Evolutionary conservation across 2,888 invertebrate species (phyloP), one percentile per base, ranked within the genome.

Genomic region (Cataglyphis albicans): DNA sequence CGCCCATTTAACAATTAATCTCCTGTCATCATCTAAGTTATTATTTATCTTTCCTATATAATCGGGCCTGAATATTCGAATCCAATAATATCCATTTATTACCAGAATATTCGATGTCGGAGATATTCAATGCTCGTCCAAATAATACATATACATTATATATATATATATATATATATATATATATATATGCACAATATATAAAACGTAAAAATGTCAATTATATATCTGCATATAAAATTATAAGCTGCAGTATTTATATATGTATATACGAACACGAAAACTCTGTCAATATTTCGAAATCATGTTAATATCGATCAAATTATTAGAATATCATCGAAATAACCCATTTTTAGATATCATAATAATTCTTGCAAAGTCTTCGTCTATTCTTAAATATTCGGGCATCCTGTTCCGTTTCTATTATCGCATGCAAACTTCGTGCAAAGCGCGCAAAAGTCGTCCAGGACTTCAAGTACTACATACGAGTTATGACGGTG

Each of bases 341-440:
- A 38, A 41, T 59, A 67, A 70, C 44, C 70, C 15, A 70, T 78
- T 59, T 44, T 21, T 9, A 48, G 18, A 10, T 48, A 32, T 0
- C 21, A 21, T 32, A 78, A 21, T 32, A 78, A 78, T 18, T 78
- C 57, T 15, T 18, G 21, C 21, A n/a, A 41, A 55, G 52, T 55
- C n/a, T n/a, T 57, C 15, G 68, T 25, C 55, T 15, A 59, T 7
- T 78, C 59, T 78, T 57, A 44, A 68, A 12, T 21, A 59, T 41
- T 52, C 52, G 41, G 21, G 41, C 25, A 78, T 32, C 44, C 32
- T 41, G 32, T 41, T 44, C 32, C 32, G 32, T 41, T 44, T 6
- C 21, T 80, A 70, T 78, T 57, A 70, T 80, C 72, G 59, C 59
- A 78, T 44, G 72, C 44, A 59, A 59, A 76, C 76, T n/a, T 76